Conservation (phyloP, 2,797 vertebrate genomes). For the Hirundo rustica region DNA sequence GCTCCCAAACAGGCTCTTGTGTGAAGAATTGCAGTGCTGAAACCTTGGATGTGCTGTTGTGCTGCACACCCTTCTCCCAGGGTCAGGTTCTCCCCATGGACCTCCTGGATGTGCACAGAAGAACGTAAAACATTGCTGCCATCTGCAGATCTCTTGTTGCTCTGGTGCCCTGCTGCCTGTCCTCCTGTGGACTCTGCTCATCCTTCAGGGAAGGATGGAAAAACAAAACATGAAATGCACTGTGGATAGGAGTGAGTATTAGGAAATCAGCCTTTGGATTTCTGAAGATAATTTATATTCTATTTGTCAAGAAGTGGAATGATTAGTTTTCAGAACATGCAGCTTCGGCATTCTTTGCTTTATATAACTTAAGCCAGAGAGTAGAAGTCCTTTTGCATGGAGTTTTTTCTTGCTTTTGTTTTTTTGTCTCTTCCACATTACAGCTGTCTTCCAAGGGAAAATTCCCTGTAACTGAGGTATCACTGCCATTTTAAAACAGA, state of each 20-base stretch:
- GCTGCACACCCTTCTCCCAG: not conserved
- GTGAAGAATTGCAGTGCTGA: not conserved
- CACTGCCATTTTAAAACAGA: not conserved
- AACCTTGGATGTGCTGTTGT: not conserved
- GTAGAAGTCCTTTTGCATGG: not conserved
- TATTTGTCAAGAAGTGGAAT: not conserved
- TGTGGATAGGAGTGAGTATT: not conserved
- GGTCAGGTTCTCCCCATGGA: not conserved
- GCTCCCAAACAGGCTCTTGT: not conserved
- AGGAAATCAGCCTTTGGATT: not conserved
- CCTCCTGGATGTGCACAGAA: not conserved
- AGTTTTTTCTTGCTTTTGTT: not conserved
- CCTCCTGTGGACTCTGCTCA: not conserved
- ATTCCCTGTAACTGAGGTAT: not conserved
- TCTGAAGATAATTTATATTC: not conserved
- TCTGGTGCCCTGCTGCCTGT: not conserved
- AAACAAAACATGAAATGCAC: not conserved
- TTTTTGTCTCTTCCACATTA: not conserved
- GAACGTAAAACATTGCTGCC: slow-evolving; percentile 25
- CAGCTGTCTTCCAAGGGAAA: not conserved
- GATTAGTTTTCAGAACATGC: not conserved
- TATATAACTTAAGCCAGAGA: not conserved
- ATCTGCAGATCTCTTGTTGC: slow-evolving; percentile 14
- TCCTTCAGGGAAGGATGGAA: not conserved
- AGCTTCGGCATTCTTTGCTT: not conserved